Evolutionary conservation across 2,113 vertebrate species (phyloP), one percentile per base, ranked within the genome.

Genomic region (Cygnus buccinator): DNA sequence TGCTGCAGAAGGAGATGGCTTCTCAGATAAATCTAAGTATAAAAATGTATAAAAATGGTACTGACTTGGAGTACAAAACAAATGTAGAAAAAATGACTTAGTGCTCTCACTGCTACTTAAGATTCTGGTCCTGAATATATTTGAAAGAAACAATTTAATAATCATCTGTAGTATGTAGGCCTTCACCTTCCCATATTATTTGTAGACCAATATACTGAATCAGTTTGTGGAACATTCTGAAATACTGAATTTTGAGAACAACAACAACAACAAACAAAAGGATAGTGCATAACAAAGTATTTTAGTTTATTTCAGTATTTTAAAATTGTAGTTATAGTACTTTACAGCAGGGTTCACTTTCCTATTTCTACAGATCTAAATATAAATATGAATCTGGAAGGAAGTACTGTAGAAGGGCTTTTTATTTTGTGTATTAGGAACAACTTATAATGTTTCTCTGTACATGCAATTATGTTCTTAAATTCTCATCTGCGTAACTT

Each of bases 101-200:
- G 1, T 6, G 6, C 9, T 41, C 11, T 67, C 21, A 44, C 5
- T 33, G 11, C 68, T 84, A 10, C 12, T 85, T 73, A 22, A 48
- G 39, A 81, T 77, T 73, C 43, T 29, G 25, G n/a, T 54, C 20
- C 6, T 74, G 71, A 84, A 71, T 43, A 6, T 39, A 2, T 58
- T 88, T 67, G 44, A 77, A 77, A 22, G 8, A 48, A 84, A 8
- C 67, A 33, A 19, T 78, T 48, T 6, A 58, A 71, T 88, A 86
- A 59, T 31, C 3, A 4, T 1, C 5, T 11, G 13, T 6, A 31
- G 16, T 55, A 1, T 21, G 16, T 48, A 59, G 65, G 8, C 9
- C 10, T 86, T 92, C 25, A 55, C 13, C 29, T 3, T 55, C 81
- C 6, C 4, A 0, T 71, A 11, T 52, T 70, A 29, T 70, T 48